A percentile compares a stretch with the other conserved stretches of the same genome.
Conservation (phyloP, 2,113 vertebrate species). For the Laticauda colubrina region DNA sequence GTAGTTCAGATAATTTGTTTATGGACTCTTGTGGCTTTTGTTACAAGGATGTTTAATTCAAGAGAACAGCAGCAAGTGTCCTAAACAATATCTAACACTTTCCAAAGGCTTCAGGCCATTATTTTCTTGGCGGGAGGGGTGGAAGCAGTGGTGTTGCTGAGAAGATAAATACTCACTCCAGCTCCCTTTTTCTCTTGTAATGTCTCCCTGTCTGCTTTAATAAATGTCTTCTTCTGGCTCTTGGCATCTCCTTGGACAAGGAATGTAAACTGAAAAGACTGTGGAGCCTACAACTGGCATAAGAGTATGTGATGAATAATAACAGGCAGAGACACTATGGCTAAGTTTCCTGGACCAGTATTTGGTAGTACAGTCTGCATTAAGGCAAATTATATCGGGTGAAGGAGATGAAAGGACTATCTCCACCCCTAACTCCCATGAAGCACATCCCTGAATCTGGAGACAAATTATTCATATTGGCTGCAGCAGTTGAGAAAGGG, state of each 20-base stretch:
- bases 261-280: slow-evolving; percentile 79
- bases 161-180: slow-evolving; percentile 75
- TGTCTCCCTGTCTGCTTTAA: slow-evolving; percentile 74
- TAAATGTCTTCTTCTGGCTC: slow-evolving; percentile 73
- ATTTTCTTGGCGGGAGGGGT: slow-evolving; percentile 26
- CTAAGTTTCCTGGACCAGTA: slow-evolving; percentile 46
- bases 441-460: background rate
- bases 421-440: background rate
- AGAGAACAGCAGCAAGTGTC: slow-evolving; percentile 18
- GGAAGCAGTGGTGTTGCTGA: slow-evolving; percentile 35
- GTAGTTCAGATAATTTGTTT: background rate
- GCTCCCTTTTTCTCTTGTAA: slow-evolving; percentile 71
- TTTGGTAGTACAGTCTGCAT: slow-evolving; percentile 15
- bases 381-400: slow-evolving; percentile 34
- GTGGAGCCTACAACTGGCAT: slow-evolving; percentile 62
- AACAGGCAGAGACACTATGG: slow-evolving; percentile 63
- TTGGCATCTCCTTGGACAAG: slow-evolving; percentile 72
- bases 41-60: slow-evolving; percentile 1
- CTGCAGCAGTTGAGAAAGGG: slow-evolving; percentile 3
- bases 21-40: background rate
- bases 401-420: background rate
- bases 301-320: slow-evolving; percentile 62
- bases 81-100: slow-evolving; percentile 37
- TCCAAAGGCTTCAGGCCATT: slow-evolving; percentile 31
- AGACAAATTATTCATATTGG: background rate